phyloP scores from a whole-genome alignment of 2,888 invertebrate genomes.

The Coelinius sp. region DNA sequence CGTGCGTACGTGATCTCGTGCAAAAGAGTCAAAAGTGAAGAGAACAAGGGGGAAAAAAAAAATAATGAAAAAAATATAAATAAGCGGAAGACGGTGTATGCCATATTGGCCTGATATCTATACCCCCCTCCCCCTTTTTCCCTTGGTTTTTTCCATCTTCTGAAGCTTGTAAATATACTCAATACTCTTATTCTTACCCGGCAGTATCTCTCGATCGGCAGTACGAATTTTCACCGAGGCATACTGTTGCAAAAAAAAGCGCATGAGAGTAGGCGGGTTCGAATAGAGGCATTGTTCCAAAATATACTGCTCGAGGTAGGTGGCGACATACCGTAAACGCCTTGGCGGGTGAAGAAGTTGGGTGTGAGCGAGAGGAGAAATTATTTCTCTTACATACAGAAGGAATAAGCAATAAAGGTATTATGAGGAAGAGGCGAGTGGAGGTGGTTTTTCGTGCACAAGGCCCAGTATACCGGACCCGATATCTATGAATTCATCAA shows the following conservation, averaged over 20 bases:
- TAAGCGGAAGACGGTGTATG: conserved; percentile 28
- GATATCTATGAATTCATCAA: conserved; percentile 56
- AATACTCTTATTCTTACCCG: conserved; percentile 24
- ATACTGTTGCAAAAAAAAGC: conserved; percentile 39
- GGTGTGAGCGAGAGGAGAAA: conserved; percentile 13
- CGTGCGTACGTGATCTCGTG: conserved; percentile 26
- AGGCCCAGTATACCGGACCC: conserved; percentile 47
- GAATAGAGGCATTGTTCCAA: conserved; percentile 55
- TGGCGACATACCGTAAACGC: conserved; percentile 54
- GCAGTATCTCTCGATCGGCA: conserved; percentile 51
- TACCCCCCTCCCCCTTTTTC: neutral
- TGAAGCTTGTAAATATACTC: conserved; percentile 27
- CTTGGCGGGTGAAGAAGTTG: conserved; percentile 27
- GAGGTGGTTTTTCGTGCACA: conserved; percentile 28
- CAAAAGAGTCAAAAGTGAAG: conserved; percentile 39
- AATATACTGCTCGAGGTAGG: conserved; percentile 57
- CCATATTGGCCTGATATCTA: conserved; percentile 42
- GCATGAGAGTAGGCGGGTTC: conserved; percentile 46
- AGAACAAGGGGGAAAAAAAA: conserved; percentile 26
- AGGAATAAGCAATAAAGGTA: conserved; percentile 17
- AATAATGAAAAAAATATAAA: conserved; percentile 31
- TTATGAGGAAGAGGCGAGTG: conserved; percentile 9
- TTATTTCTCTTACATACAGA: neutral
- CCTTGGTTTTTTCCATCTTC: conserved; percentile 1
- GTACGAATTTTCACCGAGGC: conserved; percentile 49